Conservation (phyloP, 2,797 vertebrate species). For the Lacerta agilis region DNA sequence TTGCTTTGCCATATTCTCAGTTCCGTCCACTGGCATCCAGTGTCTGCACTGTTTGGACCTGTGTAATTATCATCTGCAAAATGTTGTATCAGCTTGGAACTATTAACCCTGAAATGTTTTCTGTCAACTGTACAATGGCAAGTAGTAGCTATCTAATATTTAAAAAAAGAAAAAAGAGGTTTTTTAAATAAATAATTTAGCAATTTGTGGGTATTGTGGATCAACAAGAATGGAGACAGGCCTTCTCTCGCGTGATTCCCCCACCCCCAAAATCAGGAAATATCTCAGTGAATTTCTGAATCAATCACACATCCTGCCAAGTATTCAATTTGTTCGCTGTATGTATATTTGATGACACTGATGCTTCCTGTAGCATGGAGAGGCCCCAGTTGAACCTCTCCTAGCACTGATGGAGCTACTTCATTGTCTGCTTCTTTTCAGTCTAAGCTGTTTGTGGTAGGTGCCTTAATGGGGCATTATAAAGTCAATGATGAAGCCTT, state of each 20-base stretch:
- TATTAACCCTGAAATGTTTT: constrained; percentile 84
- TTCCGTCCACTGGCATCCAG: constrained; percentile 92
- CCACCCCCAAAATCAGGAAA: neutral
- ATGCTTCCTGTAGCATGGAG: too few species aligned
- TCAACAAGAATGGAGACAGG: neutral
- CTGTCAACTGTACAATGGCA: constrained; percentile 86
- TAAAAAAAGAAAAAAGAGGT: constrained; percentile 15
- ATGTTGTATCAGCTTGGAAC: constrained; percentile 96
- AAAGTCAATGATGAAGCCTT: neutral
- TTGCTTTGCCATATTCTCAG: constrained; percentile 93
- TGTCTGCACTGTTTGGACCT: constrained; percentile 95
- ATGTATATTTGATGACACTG: too few species aligned
- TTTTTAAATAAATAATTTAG: constrained; percentile 42
- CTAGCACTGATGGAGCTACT: too few species aligned
- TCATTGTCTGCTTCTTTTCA: neutral
- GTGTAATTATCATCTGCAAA: constrained; percentile 96
- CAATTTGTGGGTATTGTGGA: constrained; percentile 27
- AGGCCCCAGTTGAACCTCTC: too few species aligned
- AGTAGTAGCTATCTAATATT: constrained; percentile 63
- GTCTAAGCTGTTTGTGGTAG: neutral
- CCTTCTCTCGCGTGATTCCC: too few species aligned
- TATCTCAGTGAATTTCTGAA: neutral
- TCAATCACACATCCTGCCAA: too few species aligned
- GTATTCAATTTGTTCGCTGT: too few species aligned
- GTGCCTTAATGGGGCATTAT: neutral